Evolutionary conservation across 2,113 vertebrate species (phyloP), one percentile per base, ranked within the genome.

Genomic region (Genyomyrus donnyi): DNA sequence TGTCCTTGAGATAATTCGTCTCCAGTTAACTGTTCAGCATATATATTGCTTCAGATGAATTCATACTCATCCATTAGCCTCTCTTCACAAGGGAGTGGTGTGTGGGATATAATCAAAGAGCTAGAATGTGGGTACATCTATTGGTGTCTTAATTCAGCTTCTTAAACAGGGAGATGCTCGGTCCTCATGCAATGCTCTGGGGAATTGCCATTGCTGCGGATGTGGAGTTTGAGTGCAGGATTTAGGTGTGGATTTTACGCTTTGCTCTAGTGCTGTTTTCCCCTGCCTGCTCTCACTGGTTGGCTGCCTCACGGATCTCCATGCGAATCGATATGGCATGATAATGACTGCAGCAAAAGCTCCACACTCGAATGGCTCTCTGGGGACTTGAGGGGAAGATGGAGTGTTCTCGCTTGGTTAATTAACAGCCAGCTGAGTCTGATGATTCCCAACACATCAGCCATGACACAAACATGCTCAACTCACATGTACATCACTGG

Each of bases 21-120:
- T 88, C 91, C 92, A 94, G 91, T 93, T 94, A 93, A 92, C 93
- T 93, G 92, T 92, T 93, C 90, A 93, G 94, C 92, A 94, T 93
- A 94, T 94, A 94, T 95, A 95, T 95, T 94, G 93, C 83, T 50
- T 93, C 85, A 92, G 91, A 94, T 93, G 92, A 94, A 94, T 94
- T 94, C 93, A 95, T 94, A 94, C 94, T 93, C 93, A 92, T 93
- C 92, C 92, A 95, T 92, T 94, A 93, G 91, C 91, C 91, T 90
- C 48, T 85, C 90, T 90, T 92, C 91, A 93, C 93, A 92, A 89
- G 92, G 92, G 92, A 93, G 93, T 52, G 27, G 27, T 87, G 50
- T 48, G 85, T 88, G 86, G 52, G 92, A 94, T 92, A 93, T 93
- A 95, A 95, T 95, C 95, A 95, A 91, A 90, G 90, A 88, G 56